Evolutionary conservation across 2,888 invertebrate species (phyloP), one percentile per base, ranked within the genome.

Genomic region (Ophonus ardosiacus): DNA sequence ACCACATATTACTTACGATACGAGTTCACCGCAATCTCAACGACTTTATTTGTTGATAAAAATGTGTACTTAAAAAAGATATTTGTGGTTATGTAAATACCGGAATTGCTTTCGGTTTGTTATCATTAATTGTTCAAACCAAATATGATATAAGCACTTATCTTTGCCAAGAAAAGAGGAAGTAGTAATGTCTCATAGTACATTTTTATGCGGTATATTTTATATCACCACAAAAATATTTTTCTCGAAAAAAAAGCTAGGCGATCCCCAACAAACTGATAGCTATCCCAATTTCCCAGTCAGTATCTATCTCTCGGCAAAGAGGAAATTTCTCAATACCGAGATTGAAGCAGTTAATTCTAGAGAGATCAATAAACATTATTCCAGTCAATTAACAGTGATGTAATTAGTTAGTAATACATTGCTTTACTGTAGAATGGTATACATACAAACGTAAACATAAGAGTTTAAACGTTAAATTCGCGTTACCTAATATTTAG

Each of bases 81-180:
- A 68, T 68, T 68, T 68, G 68, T 68, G 68, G 68, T 68, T 68
- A 68, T 31, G 68, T 68, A 68, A 68, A 68, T 38, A 68, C 68
- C 68, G 68, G 68, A 68, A 68, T 68, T 38, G 68, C 38, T 65
- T 65, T 65, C 7, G 31, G 68, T 38, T 63, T 68, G 68, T 68
- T 68, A 68, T 68, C 68, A 40, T 68, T 68, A 68, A 68, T 68
- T 68, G 68, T 68, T 68, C 15, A 68, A 68, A 68, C 68, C 68
- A 38, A 68, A 68, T 15, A 68, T 31, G 43, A 51, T 51, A 51
- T 13, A 51, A 51, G 43, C 13, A 13, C 43, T 51, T 51, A 51
- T 13, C 43, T 51, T 51, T 51, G 43, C 43, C 13, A 51, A 51
- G 43, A 1, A 51, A 51, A 51, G 13, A 51, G 43, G 43, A 51